Percentiles rank a stretch among this genome's conserved stretches.
phyloP scores from a whole-genome alignment of 2,797 vertebrate genomes.

The Anguilla megastoma region DNA sequence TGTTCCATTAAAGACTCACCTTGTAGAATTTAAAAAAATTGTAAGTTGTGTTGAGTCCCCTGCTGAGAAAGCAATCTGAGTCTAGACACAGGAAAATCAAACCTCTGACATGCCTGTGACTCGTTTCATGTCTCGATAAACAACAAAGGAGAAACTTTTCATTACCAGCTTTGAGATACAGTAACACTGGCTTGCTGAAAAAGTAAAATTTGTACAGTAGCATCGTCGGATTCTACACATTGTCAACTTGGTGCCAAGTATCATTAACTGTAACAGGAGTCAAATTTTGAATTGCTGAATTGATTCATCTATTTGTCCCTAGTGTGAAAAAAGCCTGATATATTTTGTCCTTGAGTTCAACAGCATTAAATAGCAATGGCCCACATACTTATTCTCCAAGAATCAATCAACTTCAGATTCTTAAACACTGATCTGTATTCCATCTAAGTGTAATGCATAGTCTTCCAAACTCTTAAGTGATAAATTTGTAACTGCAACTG shows the following conservation, averaged over 20 bases:
- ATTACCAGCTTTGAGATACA: neutral
- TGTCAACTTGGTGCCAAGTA: neutral
- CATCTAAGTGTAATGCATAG: neutral
- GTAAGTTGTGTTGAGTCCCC: neutral
- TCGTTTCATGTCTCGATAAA: neutral
- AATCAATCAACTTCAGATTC: neutral
- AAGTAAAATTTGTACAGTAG: neutral
- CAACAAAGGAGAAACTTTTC: neutral
- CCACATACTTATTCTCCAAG: neutral
- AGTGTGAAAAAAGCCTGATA: neutral
- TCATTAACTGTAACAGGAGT: neutral
- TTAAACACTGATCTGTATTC: neutral
- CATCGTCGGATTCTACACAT: neutral
- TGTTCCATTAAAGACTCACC: neutral
- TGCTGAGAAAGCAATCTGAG: neutral
- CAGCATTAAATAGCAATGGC: neutral
- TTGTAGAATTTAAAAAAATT: neutral
- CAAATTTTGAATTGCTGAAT: neutral
- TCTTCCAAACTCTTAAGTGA: neutral
- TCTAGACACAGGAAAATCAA: neutral
- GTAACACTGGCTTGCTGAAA: neutral
- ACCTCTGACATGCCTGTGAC: neutral
- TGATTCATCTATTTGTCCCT: neutral
- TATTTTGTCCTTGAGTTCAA: neutral
- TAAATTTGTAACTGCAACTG: neutral